These are phyloP conservation scores for Myiotriccus ornatus DNA, from an alignment of 2,797 vertebrate species.

Conservation along the genomic window DNA sequence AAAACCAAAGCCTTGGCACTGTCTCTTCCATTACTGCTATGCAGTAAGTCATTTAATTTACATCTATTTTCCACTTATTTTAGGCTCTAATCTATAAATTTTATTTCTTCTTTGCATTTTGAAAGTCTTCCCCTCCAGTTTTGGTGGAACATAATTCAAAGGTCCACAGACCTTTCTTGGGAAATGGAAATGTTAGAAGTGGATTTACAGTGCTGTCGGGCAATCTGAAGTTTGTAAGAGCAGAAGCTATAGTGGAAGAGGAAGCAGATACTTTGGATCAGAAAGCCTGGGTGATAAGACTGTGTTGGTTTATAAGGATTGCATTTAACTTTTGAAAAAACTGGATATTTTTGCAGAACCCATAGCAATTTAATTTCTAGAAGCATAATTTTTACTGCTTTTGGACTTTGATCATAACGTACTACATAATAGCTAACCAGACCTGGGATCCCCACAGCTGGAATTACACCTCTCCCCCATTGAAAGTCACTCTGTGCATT, in stretches of 20 bases:
- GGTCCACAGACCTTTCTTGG: not conserved
- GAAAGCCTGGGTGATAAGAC: not conserved
- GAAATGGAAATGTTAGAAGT: conserved; percentile 18
- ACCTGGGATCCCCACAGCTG: not conserved
- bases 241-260: not conserved
- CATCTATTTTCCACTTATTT: conserved; percentile 16
- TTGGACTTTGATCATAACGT: not conserved
- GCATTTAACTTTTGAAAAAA: not conserved
- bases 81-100: conserved; percentile 33
- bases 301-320: not conserved
- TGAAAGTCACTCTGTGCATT: not conserved
- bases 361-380: not conserved
- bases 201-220: conserved; percentile 48
- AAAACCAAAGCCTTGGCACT: conserved; percentile 45
- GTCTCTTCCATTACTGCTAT: not conserved
- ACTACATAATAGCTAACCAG: not conserved
- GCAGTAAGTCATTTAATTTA: conserved; percentile 40
- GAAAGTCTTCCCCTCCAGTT: conserved; percentile 50
- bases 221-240: not conserved
- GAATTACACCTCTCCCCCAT: not conserved
- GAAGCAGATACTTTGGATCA: not conserved
- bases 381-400: not conserved
- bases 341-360: not conserved
- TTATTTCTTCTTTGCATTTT: conserved; percentile 60
- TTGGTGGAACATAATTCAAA: conserved; percentile 51